These are phyloP conservation scores for Trachops cirrhosus DNA, from an alignment of 2,797 vertebrate genomes.

Conservation along the genomic window DNA sequence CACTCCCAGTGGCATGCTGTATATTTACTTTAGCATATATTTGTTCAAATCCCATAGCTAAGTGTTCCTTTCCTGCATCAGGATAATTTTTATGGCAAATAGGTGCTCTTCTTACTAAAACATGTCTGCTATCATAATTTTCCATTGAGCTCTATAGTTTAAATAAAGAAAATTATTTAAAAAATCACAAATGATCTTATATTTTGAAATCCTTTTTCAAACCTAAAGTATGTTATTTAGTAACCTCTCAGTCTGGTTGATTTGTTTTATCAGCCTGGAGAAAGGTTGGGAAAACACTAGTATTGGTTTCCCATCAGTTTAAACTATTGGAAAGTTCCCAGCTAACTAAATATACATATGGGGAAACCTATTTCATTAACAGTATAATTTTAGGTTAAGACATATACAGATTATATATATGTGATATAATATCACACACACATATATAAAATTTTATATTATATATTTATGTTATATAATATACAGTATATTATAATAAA, in stretches of 20 bases:
- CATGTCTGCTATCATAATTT: background rate
- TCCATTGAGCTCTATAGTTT: background rate
- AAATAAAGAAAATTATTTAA: conserved; percentile 30
- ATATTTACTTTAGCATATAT: conserved; percentile 55
- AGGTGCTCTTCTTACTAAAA: background rate
- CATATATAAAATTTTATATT: too few species aligned
- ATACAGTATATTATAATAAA: too few species aligned
- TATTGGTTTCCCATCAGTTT: background rate
- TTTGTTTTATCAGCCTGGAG: background rate
- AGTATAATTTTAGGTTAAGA: background rate
- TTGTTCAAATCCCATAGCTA: background rate
- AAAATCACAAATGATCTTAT: background rate
- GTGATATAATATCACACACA: too few species aligned
- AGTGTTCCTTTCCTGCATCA: conserved; percentile 32
- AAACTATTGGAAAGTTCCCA: background rate
- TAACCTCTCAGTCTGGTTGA: background rate
- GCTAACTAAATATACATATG: background rate
- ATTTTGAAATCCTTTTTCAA: background rate
- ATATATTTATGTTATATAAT: too few species aligned
- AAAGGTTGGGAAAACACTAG: background rate
- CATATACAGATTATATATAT: background rate
- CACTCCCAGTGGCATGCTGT: background rate
- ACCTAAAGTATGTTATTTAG: background rate
- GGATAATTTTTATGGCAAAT: background rate
- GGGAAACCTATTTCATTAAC: background rate